phyloP scores from a whole-genome alignment of 2,888 invertebrate species.

The Oegoconia quadripuncta region DNA sequence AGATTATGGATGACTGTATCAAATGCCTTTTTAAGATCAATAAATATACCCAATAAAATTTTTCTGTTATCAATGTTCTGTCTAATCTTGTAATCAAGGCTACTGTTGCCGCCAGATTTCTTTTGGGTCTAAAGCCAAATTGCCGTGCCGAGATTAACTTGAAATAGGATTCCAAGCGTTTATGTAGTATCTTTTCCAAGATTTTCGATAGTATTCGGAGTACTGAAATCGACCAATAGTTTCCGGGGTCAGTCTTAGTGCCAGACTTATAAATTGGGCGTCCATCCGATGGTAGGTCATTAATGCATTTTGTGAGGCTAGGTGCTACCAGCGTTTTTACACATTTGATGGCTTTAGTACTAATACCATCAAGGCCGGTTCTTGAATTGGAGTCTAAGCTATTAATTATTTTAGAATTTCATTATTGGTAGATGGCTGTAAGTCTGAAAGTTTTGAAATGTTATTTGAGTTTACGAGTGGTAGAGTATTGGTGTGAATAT shows the following conservation, averaged over 20 bases:
- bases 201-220: neutral
- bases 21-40: too few species aligned
- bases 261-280: neutral
- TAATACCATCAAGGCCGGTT: neutral
- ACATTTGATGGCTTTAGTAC: too few species aligned
- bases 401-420: slow-evolving; percentile 1
- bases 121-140: neutral
- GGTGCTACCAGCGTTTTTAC: too few species aligned
- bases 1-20: too few species aligned
- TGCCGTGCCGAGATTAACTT: neutral
- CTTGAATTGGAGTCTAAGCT: slow-evolving; percentile 5
- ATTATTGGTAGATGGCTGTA: neutral
- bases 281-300: neutral
- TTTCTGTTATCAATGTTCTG: neutral
- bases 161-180: neutral
- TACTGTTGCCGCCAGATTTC: neutral
- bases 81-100: neutral
- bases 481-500: neutral
- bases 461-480: neutral
- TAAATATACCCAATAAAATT: neutral
- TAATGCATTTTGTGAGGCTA: neutral
- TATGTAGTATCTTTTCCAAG: neutral
- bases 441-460: too few species aligned
- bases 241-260: neutral
- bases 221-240: neutral